phyloP scores from a whole-genome alignment of 2,113 vertebrate genomes.

The Actenoides lindsayi region DNA sequence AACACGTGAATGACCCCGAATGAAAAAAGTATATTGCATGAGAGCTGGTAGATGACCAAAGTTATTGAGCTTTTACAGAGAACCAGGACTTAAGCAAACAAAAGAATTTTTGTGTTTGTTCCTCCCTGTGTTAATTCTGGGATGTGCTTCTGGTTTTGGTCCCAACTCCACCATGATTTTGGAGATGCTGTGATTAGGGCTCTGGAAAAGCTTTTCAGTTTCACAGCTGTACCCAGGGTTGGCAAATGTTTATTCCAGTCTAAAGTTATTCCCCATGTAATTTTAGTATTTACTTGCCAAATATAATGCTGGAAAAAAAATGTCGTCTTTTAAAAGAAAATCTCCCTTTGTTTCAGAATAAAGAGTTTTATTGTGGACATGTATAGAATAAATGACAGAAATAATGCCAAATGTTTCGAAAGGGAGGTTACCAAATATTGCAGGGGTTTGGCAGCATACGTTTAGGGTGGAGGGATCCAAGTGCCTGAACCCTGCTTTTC shows the following conservation, averaged over 20 bases:
- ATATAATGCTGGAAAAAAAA: neutral
- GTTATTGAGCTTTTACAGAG: neutral
- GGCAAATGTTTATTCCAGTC: neutral
- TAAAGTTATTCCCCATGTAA: neutral
- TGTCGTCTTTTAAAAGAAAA: neutral
- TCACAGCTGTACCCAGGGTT: neutral
- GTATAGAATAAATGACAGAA: neutral
- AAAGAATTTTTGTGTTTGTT: neutral
- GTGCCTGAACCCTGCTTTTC: neutral
- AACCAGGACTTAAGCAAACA: neutral
- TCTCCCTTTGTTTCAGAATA: neutral
- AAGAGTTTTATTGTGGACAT: neutral
- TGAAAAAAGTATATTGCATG: neutral
- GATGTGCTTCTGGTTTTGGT: neutral
- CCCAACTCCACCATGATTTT: neutral
- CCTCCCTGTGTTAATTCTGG: neutral
- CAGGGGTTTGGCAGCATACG: neutral
- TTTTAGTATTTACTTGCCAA: constrained; percentile 13
- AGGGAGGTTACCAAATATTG: neutral
- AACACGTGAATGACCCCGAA: neutral
- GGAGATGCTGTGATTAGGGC: neutral
- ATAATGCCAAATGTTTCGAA: neutral
- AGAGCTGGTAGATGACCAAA: neutral
- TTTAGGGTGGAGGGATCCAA: neutral
- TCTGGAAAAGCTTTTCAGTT: neutral